Evolutionary conservation across 2,888 invertebrate species (phyloP), one percentile per base, ranked within the genome.

Genomic region (Steinernema hermaphroditum): DNA sequence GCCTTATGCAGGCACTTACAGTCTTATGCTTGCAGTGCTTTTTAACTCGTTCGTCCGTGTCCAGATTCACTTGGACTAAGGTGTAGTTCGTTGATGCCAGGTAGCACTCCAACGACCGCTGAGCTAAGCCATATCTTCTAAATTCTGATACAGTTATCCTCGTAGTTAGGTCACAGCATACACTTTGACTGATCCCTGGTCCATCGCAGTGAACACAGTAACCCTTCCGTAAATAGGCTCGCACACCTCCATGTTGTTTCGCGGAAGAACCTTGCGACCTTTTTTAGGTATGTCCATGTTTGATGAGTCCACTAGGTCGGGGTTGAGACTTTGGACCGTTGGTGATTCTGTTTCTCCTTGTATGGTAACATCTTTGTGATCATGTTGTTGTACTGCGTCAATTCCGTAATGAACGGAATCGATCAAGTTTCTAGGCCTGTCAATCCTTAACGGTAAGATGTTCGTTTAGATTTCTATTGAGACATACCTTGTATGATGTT

Each of bases 51-150:
- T 74, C 73, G 44, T 84, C 84, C 37, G 76, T 81, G 72, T 82
- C 79, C 44, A 84, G 74, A 75, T 85, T 82, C 19, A 84, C 78
- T 74, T 81, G 77, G 14, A 71, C 73, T n/a, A 84, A 78, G 9
- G 77, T 76, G 72, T 85, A 85, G 72, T 84, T 80, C 0, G 81
- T 78, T 8, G 77, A 76, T 70, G 80, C 80, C 49, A 85, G 74
- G 74, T 85, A 85, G 73, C 85, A 85, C 54, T 81, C 72, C 46
- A 83, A 74, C 0, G 83, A 77, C 27, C 81, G 75, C 71, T 83
- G 82, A 2, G 85, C 84, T 1, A 85, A 82, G 41, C 76, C 75
- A 73, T 85, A 85, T 71, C 83, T 79, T 9, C 84, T 84, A 71
- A 68, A 75, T 8, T 72, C 27, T 16, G 4, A 37, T 37, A 37